Evolutionary conservation across 2,888 invertebrate genomes (phyloP).

Genomic region (Drosophila fungiperda): DNA sequence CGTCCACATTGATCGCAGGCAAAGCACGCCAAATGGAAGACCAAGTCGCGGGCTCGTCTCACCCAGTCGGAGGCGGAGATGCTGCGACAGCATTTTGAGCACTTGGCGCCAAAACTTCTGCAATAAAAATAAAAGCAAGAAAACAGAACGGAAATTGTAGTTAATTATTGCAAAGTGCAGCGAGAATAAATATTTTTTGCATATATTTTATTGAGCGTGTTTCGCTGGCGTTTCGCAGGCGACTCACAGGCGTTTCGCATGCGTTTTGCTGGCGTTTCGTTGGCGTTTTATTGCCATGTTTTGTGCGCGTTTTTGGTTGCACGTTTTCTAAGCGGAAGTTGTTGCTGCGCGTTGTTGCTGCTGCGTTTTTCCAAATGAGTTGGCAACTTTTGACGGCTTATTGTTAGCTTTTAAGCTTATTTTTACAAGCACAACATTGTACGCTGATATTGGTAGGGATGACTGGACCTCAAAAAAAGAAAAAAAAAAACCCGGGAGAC

Average conservation of each 20-base stretch:
- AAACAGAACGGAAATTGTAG: conserved; percentile 59
- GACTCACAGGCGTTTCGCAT: background rate
- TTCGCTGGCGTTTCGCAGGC: conserved; percentile 26
- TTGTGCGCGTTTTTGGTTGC: conserved; percentile 40
- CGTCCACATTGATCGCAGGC: conserved; percentile 98
- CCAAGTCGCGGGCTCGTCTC: conserved; percentile 95
- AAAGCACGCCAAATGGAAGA: conserved; percentile 99
- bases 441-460: conserved; percentile 47
- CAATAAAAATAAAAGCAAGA: conserved; percentile 73
- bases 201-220: conserved; percentile 7
- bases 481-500: background rate
- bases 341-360: conserved; percentile 44
- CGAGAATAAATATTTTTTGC: background rate
- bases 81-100: conserved; percentile 96
- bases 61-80: conserved; percentile 99
- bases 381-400: conserved; percentile 76
- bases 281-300: conserved; percentile 18
- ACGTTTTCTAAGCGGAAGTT: conserved; percentile 77
- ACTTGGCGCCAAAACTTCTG: conserved; percentile 98
- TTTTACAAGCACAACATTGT: conserved; percentile 79
- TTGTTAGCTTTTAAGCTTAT: conserved; percentile 81
- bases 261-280: conserved; percentile 29
- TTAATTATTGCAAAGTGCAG: conserved; percentile 28
- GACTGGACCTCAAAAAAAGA: conserved; percentile 56
- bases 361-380: conserved; percentile 78